Conservation (phyloP, 2,888 invertebrate genomes). For the Apodemia zela region DNA sequence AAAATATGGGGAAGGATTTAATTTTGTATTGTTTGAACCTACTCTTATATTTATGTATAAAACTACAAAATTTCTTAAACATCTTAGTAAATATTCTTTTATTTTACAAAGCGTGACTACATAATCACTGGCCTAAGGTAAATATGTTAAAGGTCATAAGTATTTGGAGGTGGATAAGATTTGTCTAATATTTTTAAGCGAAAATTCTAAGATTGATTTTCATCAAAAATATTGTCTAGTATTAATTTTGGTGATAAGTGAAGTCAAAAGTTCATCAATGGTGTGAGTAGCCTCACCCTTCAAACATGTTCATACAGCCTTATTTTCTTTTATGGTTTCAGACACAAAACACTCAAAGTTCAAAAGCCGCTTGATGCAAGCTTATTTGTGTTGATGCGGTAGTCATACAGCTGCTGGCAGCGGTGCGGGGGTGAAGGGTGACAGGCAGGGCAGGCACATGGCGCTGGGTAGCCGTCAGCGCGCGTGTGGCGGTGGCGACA, state of each 20-base stretch:
- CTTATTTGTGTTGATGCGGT: conserved; percentile 35
- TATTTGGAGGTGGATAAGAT: too few species aligned
- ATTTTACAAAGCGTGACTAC: too few species aligned
- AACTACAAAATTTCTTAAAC: too few species aligned
- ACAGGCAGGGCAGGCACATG: conserved; percentile 66
- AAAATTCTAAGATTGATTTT: neutral
- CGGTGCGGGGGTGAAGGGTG: conserved; percentile 46
- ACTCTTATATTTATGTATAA: too few species aligned
- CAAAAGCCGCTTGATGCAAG: neutral
- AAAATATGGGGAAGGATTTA: too few species aligned
- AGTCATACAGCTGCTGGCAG: conserved; percentile 46
- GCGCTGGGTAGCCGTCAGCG: conserved; percentile 65
- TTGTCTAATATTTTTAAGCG: too few species aligned
- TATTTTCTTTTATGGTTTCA: neutral
- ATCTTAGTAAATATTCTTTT: too few species aligned
- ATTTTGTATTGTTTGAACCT: too few species aligned
- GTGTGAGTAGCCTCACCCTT: neutral
- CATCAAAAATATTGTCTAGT: neutral
- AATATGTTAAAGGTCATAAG: too few species aligned
- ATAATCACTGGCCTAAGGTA: too few species aligned
- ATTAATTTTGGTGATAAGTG: conserved; percentile 3
- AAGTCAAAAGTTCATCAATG: neutral
- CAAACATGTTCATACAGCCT: neutral
- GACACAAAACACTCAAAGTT: neutral
- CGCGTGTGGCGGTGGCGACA: conserved; percentile 59